phyloP scores from a whole-genome alignment of 2,113 vertebrate species.

The Eurypyga helias region DNA sequence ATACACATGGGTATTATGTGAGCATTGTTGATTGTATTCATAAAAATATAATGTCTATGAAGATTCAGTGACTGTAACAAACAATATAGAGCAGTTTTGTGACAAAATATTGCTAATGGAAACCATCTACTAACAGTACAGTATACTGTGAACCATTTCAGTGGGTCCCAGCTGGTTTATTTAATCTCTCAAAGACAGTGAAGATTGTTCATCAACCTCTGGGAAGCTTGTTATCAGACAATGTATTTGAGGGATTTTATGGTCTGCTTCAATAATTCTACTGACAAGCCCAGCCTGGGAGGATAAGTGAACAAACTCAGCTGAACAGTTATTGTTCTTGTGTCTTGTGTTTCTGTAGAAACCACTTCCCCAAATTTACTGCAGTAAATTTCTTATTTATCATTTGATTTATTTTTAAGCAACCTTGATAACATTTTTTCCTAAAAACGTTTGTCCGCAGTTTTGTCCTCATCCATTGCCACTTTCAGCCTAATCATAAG shows the following conservation, averaged over 20 bases:
- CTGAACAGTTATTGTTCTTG: neutral
- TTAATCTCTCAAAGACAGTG: conserved; percentile 23
- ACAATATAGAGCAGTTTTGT: neutral
- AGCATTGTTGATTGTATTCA: neutral
- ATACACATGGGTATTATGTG: neutral
- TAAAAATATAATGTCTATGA: conserved; percentile 1
- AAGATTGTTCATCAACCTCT: conserved; percentile 24
- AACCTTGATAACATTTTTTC: neutral
- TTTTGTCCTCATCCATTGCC: neutral
- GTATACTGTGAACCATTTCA: neutral
- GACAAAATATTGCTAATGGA: neutral
- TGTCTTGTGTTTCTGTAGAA: neutral
- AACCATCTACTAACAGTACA: neutral
- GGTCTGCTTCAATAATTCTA: conserved; percentile 40
- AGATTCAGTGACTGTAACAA: neutral
- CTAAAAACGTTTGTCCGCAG: neutral
- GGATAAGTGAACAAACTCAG: conserved; percentile 8
- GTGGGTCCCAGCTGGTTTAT: conserved; percentile 4
- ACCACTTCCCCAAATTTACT: neutral
- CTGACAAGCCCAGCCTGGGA: conserved; percentile 24
- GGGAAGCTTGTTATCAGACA: conserved; percentile 27
- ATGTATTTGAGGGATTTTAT: conserved; percentile 23
- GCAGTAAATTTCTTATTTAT: neutral
- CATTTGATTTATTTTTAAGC: conserved; percentile 29
- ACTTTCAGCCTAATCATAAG: neutral